Evolutionary conservation across 1,140 invertebrate genomes (phyloP), one percentile per base, ranked within the genome.

Genomic region (Medauroidea extradentata): DNA sequence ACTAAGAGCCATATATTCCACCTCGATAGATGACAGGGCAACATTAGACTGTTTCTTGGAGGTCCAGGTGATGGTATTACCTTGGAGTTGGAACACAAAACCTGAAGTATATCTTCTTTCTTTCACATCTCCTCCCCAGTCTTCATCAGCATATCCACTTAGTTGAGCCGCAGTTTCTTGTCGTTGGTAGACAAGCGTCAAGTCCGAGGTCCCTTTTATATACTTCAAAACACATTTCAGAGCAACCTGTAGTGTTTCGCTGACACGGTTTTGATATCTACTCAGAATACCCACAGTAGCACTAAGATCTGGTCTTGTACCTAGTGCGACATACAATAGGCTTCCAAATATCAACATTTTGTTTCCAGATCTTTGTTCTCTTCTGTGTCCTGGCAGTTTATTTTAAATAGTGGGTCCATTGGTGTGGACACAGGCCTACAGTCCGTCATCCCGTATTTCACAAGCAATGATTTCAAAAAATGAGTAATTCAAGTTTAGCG

Each of bases 1-100:
- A 59, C 65, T 69, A n/a, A 76, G 58, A 16, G 72, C 69, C 9
- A 78, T 63, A 67, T 77, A 78, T 60, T 79, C 75, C 2, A 75
- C 63, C 60, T 79, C 76, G 7, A 73, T 74, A 2, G 74, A 73
- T 1, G 73, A 78, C 0, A 77, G 24, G 19, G 71, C 64, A 21
- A 74, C 71, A 58, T 54, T 59, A 16, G 23, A 39, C 62, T 78
- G 75, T 63, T 71, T 77, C 51, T 72, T 73, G 25, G 67, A 71
- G 23, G 57, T 57, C 76, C 72, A 78, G 29, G 54, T 51, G 18
- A 76, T 61, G 23, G 67, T 65, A 60, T 67, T 71, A 60, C 67
- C 62, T 57, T 60, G 24, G 25, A 59, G 42, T 34, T 59, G 18
- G 24, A 46, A 46, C 13, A 46, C 18, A 25, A 46, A 46, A 25